Conservation (phyloP, 2,888 invertebrate species). For the Andrena flavipes region DNA sequence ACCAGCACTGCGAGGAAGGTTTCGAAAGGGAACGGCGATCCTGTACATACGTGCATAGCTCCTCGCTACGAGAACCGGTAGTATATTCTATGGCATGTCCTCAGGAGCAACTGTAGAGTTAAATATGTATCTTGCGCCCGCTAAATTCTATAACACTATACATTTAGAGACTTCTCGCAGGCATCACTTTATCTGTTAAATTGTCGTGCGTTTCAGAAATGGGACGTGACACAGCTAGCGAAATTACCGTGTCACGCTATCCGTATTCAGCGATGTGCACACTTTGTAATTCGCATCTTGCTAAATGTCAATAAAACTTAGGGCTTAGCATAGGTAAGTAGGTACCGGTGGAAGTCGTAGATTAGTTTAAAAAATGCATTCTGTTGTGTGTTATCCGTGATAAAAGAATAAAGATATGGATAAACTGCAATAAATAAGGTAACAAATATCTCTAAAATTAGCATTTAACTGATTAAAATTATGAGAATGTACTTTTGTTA, state of each 20-base stretch:
- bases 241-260: background rate
- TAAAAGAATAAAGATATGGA: too few species aligned
- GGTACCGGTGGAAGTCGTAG: too few species aligned
- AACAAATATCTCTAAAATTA: too few species aligned
- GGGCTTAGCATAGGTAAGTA: background rate
- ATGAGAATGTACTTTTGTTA: too few species aligned
- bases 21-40: background rate
- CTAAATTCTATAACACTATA: background rate
- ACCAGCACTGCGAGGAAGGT: conserved; percentile 35
- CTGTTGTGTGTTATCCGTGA: too few species aligned
- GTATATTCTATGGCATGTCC: background rate
- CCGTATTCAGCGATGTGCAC: background rate
- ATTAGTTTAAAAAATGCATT: too few species aligned
- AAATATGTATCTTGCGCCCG: background rate
- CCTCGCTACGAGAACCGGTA: background rate
- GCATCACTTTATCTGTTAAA: background rate
- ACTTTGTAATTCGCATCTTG: background rate
- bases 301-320: background rate
- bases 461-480: too few species aligned
- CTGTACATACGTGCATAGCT: background rate
- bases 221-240: background rate
- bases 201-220: background rate
- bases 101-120: background rate
- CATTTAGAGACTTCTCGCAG: background rate
- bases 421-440: too few species aligned